These are phyloP conservation scores for Polylopha cassiicola DNA, from an alignment of 2,888 invertebrate species.

Conservation along the genomic window DNA sequence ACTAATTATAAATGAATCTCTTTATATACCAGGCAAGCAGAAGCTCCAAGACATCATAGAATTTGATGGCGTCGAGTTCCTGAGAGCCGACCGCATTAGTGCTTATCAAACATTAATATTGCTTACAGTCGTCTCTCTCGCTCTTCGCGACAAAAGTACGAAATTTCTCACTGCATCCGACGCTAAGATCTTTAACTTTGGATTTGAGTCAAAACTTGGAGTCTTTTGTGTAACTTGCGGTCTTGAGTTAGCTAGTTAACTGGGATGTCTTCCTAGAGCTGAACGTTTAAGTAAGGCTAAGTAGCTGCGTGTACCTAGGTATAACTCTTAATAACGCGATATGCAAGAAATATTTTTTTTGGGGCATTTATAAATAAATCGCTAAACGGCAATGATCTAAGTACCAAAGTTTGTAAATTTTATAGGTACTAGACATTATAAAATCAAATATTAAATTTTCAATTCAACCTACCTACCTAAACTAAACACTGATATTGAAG, in stretches of 20 bases:
- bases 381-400: too few relatives aligned
- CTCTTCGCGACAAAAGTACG: slow-evolving; percentile 3
- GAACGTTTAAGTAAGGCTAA: slow-evolving; percentile 7
- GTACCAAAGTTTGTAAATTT: too few relatives aligned
- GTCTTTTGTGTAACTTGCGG: slow-evolving; percentile 48
- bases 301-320: too few relatives aligned
- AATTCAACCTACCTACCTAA: neutral
- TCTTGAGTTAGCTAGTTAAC: slow-evolving; percentile 32
- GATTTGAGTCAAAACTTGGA: slow-evolving; percentile 38
- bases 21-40: slow-evolving; percentile 7
- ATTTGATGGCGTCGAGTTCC: slow-evolving; percentile 13
- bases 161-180: slow-evolving; percentile 33
- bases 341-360: too few relatives aligned
- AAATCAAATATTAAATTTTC: neutral
- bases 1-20: too few relatives aligned
- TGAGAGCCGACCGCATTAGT: slow-evolving; percentile 12
- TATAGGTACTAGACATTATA: too few relatives aligned
- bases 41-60: slow-evolving; percentile 1
- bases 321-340: too few relatives aligned
- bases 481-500: slow-evolving; percentile 15
- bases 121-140: neutral
- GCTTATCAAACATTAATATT: slow-evolving; percentile 14
- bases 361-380: too few relatives aligned
- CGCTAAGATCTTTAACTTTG: slow-evolving; percentile 39
- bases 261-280: slow-evolving; percentile 22